Evolutionary conservation across 2,797 vertebrate genomes (phyloP).

Genomic region (Antrozous pallidus): DNA sequence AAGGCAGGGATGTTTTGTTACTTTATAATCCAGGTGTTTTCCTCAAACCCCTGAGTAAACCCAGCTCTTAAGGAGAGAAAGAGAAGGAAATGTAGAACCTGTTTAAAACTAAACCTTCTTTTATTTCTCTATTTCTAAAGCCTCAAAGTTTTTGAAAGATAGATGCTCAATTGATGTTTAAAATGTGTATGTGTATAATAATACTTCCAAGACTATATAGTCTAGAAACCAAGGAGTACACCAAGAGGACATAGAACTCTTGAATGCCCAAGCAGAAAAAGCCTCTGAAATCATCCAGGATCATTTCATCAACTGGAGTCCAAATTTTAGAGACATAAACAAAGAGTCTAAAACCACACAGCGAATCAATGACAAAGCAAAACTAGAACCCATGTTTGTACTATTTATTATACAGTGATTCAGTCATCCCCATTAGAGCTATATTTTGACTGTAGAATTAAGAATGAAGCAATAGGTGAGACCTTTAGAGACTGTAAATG

Average conservation of each 20-base stretch:
- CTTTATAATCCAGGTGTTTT: neutral
- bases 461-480: neutral
- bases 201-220: neutral
- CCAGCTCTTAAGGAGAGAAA: neutral
- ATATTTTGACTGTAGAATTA: neutral
- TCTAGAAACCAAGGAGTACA: neutral
- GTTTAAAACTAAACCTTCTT: neutral
- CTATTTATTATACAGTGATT: neutral
- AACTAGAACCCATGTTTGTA: neutral
- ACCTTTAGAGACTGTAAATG: neutral
- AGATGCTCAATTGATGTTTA: neutral
- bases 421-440: neutral
- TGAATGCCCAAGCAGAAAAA: neutral
- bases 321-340: neutral
- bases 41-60: neutral
- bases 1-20: neutral
- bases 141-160: neutral
- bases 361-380: neutral
- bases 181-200: neutral
- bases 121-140: neutral
- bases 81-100: neutral
- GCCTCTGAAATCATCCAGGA: neutral
- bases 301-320: neutral
- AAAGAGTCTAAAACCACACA: neutral
- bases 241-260: neutral